Conservation (phyloP, 1,140 invertebrate species). For the Olivierus martensii region DNA sequence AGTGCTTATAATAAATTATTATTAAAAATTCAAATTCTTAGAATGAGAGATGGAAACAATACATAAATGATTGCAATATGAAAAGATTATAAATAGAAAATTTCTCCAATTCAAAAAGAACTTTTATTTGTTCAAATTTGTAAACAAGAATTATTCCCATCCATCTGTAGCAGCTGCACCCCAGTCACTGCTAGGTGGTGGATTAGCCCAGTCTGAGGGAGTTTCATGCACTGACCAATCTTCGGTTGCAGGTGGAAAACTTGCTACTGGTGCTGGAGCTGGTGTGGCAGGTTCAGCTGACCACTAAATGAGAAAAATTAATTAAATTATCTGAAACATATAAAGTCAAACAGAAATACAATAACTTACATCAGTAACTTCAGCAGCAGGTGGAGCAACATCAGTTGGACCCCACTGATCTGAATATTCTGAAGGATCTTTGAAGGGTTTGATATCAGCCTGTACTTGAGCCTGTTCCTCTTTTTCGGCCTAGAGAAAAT, state of each 20-base stretch:
- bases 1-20: too few species aligned
- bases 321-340: not conserved
- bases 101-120: too few species aligned
- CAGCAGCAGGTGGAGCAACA: constrained; percentile 20
- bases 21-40: too few species aligned
- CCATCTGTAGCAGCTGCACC: constrained; percentile 17
- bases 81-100: too few species aligned
- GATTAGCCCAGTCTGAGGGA: constrained; percentile 1
- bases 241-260: constrained; percentile 18
- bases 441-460: constrained; percentile 21
- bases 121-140: too few species aligned
- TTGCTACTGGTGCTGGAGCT: constrained; percentile 12
- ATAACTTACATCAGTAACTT: constrained; percentile 16
- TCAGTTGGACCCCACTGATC: constrained; percentile 31
- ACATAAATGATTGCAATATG: too few species aligned
- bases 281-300: constrained; percentile 16
- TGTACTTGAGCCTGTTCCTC: constrained; percentile 16
- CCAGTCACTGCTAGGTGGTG: constrained; percentile 23
- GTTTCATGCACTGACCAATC: constrained; percentile 25
- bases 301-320: constrained; percentile 8
- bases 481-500: constrained; percentile 11
- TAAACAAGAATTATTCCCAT: constrained; percentile 5
- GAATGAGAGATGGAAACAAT: too few species aligned
- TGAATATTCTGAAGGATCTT: constrained; percentile 24
- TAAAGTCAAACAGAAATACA: not conserved